Base-by-base conservation (phyloP, 2,888 invertebrate species). In the Phengaris arion region DNA sequence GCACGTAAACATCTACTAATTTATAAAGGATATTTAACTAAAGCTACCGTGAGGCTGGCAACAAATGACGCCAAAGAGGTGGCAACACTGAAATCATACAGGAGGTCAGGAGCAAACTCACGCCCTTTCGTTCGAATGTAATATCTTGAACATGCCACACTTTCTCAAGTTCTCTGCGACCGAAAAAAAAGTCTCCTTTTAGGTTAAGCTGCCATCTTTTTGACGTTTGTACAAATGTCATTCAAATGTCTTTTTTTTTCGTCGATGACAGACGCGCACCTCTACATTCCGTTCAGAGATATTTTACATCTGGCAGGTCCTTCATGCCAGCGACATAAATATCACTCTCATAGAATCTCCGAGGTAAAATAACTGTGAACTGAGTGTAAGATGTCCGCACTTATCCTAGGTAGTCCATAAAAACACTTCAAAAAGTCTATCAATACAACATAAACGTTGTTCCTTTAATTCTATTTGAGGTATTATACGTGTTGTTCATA, bases 1-100 rank as follows among this genome's bases (percentile, higher is more conserved):
- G 90, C 89, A 88, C 87, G 84, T 89, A 89, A 89, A 92, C 90
- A 88, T 87, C 92, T 92, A 92, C 87, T 85, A 64, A 64, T 64
- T 88, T 88, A 87, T 88, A 87, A 86, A 91, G 87, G 78, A 88
- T 89, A 92, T 89, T 86, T 85, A 91, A 92, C 89, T 92, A 93
- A 89, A 82, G 83, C 91, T 92, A 93, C 84, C 86, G 82, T 80
- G 83, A 81, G 81, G 86, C 88, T 87, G 89, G 87, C 91, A 89
- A 88, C 91, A 76, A 76, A 77, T 70, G 45, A 57, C 35, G 69
- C 54, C 77, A 76, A 55, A 22, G 15, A 48, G 69, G 13, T 72
- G 72, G 72, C 72, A 52, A 22, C 52, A 72, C 7, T 35, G 35
- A 54, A 35, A 10, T 51, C 15, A 46, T 35, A 22, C 35, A 64